Base-by-base conservation (phyloP, 2,797 vertebrate species). In the Darevskia mixta region DNA sequence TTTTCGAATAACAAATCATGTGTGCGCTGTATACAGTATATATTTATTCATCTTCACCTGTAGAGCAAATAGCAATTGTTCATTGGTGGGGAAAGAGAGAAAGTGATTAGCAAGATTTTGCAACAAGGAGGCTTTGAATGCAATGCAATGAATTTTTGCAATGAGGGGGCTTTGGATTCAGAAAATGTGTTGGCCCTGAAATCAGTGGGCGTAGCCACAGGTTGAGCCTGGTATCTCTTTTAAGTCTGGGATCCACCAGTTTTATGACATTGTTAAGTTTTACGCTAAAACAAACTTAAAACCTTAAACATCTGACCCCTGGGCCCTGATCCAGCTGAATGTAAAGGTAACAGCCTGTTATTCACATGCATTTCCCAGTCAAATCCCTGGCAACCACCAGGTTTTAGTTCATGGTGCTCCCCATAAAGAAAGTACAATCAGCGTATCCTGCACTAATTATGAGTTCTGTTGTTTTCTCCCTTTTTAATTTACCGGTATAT, bases 31-130 rank as follows among this genome's bases (percentile, higher is more conserved):
- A 55, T 55, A 55, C 49, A 55, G 35, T 23, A 64, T 38, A 38
- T 27, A 11, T 81, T 81, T 55, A 18, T 25, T 38, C 13, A n/a
- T 29, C 67, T 6, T 35, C 35, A 5, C 58, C 84, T 78, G 43
- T 3, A 49, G 43, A 49, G 87, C 66, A 43, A 89, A 88, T 91
- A 91, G 82, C 49, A 77, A n/a, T 29, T 64, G 3, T 27, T 81
- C 3, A 23, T 81, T 82, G 77, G 86, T 17, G 5, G 69, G 69
- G 1, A 15, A 88, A 73, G 79, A 10, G n/a, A 7, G 88, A 89
- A 93, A 88, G 41, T 83, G 41, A 83, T 23, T 41, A 0, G 0
- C 4, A 35, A 71, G 7, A 41, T 9, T 67, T 77, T 72, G 17
- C 32, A 72, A 17, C 4, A 29, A 32, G 11, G 69, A 71, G 69